phyloP scores from a whole-genome alignment of 2,113 vertebrate genomes.

The Tringa solitaria region DNA sequence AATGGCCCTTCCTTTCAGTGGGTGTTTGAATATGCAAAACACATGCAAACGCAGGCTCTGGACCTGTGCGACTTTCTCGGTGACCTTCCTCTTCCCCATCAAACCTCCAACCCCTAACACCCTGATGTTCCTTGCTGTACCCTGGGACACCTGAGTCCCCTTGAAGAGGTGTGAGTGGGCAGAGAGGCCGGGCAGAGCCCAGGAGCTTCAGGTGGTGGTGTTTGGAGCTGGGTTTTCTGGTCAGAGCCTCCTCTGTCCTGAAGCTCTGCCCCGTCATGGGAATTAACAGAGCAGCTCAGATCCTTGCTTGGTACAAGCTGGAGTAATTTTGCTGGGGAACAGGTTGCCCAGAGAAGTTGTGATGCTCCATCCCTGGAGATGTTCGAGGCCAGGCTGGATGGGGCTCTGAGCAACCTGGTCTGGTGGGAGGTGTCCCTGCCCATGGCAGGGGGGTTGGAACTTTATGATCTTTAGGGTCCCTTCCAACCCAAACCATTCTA shows the following conservation, averaged over 20 bases:
- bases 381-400: no score
- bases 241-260: background rate
- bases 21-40: background rate
- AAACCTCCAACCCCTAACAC: background rate
- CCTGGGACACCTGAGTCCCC: rapidly evolving
- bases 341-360: no score
- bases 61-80: background rate
- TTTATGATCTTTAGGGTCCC: no score
- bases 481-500: no score
- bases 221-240: background rate
- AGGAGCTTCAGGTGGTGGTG: background rate
- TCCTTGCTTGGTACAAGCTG: background rate
- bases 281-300: background rate
- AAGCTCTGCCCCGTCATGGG: background rate
- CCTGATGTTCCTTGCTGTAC: background rate
- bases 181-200: background rate
- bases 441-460: no score
- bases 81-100: background rate
- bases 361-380: no score
- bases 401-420: no score
- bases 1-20: background rate
- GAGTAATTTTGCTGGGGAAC: background rate
- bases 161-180: background rate
- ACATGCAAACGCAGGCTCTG: background rate
- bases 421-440: no score